Percentiles rank a stretch among this genome's conserved stretches.
Evolutionary conservation across 2,113 vertebrate genomes (phyloP).

Genomic region (Chaenogobius annularis): DNA sequence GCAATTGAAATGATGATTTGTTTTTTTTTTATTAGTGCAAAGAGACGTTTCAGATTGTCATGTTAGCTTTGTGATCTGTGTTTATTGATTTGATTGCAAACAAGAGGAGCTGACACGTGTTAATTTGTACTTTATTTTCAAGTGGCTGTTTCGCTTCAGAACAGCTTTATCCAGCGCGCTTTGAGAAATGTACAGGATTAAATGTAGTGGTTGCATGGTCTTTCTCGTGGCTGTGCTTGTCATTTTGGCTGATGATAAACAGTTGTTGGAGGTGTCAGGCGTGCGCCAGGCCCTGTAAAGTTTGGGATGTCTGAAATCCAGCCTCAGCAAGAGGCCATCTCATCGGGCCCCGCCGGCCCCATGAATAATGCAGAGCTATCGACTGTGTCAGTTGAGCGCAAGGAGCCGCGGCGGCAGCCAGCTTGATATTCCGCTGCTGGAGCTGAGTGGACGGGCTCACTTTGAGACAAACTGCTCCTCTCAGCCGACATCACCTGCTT

Average conservation of each 20-base stretch:
- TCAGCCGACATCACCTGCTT: conserved; percentile 57
- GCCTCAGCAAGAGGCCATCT: conserved; percentile 67
- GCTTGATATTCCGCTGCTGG: conserved; percentile 69
- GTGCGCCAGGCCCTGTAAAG: conserved; percentile 55
- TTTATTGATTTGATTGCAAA: conserved; percentile 66
- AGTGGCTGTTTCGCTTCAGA: conserved; percentile 33
- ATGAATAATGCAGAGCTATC: conserved; percentile 78
- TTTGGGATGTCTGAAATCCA: conserved; percentile 64
- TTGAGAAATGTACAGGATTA: conserved; percentile 10
- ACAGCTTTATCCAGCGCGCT: neutral
- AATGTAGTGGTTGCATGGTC: conserved; percentile 29
- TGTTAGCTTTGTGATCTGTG: conserved; percentile 67
- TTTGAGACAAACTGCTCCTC: conserved; percentile 70
- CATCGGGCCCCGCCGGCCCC: conserved; percentile 41
- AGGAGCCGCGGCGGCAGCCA: conserved; percentile 55
- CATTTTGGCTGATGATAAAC: conserved; percentile 67
- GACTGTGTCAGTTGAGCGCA: conserved; percentile 68
- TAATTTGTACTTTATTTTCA: conserved; percentile 46
- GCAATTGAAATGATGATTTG: conserved; percentile 60
- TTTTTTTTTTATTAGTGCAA: conserved; percentile 52
- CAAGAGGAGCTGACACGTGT: conserved; percentile 57
- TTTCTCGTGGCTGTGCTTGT: conserved; percentile 42
- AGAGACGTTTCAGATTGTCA: conserved; percentile 45
- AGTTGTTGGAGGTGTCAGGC: conserved; percentile 64
- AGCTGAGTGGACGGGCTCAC: conserved; percentile 70